Percentiles rank a stretch among this genome's conserved stretches.
These are phyloP conservation scores for Tenthredo scrophulariae DNA, from an alignment of 2,888 invertebrate species.

Conservation along the genomic window DNA sequence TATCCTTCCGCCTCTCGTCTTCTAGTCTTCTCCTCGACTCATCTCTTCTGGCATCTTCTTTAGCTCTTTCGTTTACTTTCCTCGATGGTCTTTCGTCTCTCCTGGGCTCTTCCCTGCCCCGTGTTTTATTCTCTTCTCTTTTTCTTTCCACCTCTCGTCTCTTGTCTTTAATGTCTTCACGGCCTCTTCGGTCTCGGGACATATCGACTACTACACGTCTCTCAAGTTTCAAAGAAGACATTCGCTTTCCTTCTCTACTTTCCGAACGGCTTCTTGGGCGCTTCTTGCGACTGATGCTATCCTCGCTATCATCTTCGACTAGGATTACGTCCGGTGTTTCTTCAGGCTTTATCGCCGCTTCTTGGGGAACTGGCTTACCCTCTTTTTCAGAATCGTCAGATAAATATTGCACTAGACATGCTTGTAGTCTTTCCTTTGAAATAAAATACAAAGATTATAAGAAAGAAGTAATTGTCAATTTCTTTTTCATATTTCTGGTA, in stretches of 20 bases:
- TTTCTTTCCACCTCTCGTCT: constrained; percentile 66
- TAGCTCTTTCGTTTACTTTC: constrained; percentile 76
- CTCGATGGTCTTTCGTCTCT: constrained; percentile 78
- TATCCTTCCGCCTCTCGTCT: constrained; percentile 75
- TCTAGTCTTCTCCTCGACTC: constrained; percentile 71
- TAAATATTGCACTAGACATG: constrained; percentile 87
- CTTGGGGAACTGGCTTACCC: constrained; percentile 73
- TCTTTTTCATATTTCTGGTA: background rate
- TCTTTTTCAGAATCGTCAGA: constrained; percentile 85
- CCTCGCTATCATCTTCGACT: constrained; percentile 84
- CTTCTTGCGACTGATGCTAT: constrained; percentile 77
- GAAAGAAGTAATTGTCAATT: background rate
- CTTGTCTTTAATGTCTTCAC: constrained; percentile 70
- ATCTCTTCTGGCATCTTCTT: constrained; percentile 77
- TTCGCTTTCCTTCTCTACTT: constrained; percentile 71
- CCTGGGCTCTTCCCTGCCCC: constrained; percentile 70
- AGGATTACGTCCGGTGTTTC: constrained; percentile 82
- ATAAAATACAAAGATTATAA: background rate
- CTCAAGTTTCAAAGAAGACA: constrained; percentile 69
- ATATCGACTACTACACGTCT: constrained; percentile 75
- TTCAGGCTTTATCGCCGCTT: constrained; percentile 76
- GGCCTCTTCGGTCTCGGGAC: constrained; percentile 69
- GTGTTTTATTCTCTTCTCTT: constrained; percentile 68
- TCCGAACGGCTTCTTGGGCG: constrained; percentile 75
- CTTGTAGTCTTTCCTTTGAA: constrained; percentile 83